Evolutionary conservation across 2,797 vertebrate species (phyloP), one percentile per base, ranked within the genome.

Genomic region (Characodon lateralis): DNA sequence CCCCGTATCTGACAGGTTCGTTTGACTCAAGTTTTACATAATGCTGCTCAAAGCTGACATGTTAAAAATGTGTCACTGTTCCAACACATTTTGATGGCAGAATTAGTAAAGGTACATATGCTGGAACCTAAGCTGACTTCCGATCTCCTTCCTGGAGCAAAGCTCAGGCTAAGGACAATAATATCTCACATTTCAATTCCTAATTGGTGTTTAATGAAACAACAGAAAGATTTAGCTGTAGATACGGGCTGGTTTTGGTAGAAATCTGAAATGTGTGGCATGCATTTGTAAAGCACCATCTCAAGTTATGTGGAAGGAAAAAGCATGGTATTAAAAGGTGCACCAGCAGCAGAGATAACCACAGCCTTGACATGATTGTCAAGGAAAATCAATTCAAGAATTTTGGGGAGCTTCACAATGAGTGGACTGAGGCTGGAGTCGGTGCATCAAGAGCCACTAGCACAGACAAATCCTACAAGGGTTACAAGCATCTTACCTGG

Each of bases 41-140:
- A 31, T 77, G 74, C 63, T 58, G 28, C 73, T 53, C 24, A 75
- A 71, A 73, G 55, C 69, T 58, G 73, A 63, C 53, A 72, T 35
- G 1, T 66, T 78, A 24, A 78, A 78, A 48, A 88, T 79, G n/a
- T 76, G 76, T 65, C 55, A 61, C 65, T 75, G 26, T 41, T 63
- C 74, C 77, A 66, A 88, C 69, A 63, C 69, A 72, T 73, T 80
- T 6, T 78, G 85, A 85, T 74, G 77, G 56, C 28, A 16, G 74
- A 58, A 69, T 80, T 83, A 81, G 66, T 82, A 79, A 78, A 71
- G 78, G 72, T 72, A 80, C 66, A 83, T 63, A 78, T 83, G 61
- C 72, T 77, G 81, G 74, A 87, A 74, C 73, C 35, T 51, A 3
- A 69, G 74, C 68, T 83, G 43, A 46, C 43, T 46, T 46, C 43